These are phyloP conservation scores for Hemibagrus guttatus DNA, from an alignment of 2,797 vertebrate species.

Conservation along the genomic window DNA sequence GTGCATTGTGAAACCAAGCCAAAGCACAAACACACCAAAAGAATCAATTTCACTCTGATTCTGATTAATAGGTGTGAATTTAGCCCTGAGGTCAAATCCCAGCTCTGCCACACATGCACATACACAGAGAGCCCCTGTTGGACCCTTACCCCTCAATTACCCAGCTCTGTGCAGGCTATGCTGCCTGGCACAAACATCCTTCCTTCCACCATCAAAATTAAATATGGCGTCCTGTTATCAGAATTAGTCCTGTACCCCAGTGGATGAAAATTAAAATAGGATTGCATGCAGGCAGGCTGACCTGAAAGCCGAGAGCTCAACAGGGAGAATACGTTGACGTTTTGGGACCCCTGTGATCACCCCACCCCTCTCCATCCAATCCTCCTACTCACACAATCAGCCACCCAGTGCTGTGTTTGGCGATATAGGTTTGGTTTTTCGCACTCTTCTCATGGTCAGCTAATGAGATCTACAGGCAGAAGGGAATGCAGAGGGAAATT, in stretches of 20 bases:
- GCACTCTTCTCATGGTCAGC: conserved; percentile 53
- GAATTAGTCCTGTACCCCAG: background rate
- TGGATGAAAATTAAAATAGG: conserved; percentile 13
- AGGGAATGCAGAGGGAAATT: conserved; percentile 59
- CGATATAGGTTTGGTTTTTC: conserved; percentile 32
- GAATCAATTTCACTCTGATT: conserved; percentile 12
- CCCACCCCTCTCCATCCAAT: background rate
- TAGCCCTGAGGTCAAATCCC: background rate
- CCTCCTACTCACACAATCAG: conserved; percentile 31
- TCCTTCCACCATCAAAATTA: background rate
- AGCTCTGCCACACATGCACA: background rate
- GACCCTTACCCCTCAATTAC: background rate
- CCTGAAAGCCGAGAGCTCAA: too few species aligned
- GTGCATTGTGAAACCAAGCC: background rate
- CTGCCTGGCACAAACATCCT: background rate
- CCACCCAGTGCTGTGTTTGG: conserved; percentile 20
- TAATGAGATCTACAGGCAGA: conserved; percentile 61
- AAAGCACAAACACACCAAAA: conserved; percentile 3
- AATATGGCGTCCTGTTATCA: background rate
- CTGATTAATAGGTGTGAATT: conserved; percentile 17
- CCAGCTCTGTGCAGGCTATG: background rate
- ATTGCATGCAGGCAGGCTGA: background rate
- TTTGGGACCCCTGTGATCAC: background rate
- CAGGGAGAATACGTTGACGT: conserved; percentile 12
- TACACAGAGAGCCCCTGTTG: background rate